phyloP scores from a whole-genome alignment of 2,797 vertebrate species.

The Scomberomorus guttatus region DNA sequence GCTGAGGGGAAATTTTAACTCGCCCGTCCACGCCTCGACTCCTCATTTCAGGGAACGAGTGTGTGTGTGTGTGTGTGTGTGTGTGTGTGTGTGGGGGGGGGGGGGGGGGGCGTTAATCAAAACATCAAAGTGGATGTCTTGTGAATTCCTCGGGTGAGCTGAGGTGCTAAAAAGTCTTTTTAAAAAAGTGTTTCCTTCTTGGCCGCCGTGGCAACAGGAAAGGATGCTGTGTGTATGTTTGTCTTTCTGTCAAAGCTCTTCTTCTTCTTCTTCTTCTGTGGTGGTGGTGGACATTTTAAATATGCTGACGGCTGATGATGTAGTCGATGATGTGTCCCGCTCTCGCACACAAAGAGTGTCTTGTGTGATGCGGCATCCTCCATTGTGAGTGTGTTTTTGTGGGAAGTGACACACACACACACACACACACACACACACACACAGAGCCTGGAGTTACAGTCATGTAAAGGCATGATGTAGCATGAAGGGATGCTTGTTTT shows the following conservation, averaged over 20 bases:
- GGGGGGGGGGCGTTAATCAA: slow-evolving; percentile 11
- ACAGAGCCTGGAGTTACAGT: slow-evolving; percentile 49
- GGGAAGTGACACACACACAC: slow-evolving; percentile 15
- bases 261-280: slow-evolving; percentile 12
- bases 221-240: slow-evolving; percentile 12
- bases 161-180: slow-evolving; percentile 10
- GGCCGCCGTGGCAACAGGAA: slow-evolving; percentile 20
- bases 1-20: slow-evolving; percentile 40
- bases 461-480: slow-evolving; percentile 66
- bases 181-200: background rate
- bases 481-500: slow-evolving; percentile 43
- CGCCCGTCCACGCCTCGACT: slow-evolving; percentile 20
- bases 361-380: slow-evolving; percentile 58
- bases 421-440: slow-evolving; percentile 40
- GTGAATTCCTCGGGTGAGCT: slow-evolving; percentile 12
- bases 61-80: slow-evolving; percentile 9
- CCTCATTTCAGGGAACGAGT: slow-evolving; percentile 2
- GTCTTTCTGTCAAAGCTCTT: background rate
- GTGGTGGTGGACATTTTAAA: slow-evolving; percentile 49
- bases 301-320: slow-evolving; percentile 59
- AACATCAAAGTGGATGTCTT: slow-evolving; percentile 23
- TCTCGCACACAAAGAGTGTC: slow-evolving; percentile 47
- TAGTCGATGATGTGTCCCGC: slow-evolving; percentile 48
- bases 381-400: slow-evolving; percentile 42
- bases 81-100: slow-evolving; percentile 3